Percentiles rank a stretch among this genome's conserved stretches.
phyloP scores from a whole-genome alignment of 2,113 vertebrate genomes.

The Limanda limanda region DNA sequence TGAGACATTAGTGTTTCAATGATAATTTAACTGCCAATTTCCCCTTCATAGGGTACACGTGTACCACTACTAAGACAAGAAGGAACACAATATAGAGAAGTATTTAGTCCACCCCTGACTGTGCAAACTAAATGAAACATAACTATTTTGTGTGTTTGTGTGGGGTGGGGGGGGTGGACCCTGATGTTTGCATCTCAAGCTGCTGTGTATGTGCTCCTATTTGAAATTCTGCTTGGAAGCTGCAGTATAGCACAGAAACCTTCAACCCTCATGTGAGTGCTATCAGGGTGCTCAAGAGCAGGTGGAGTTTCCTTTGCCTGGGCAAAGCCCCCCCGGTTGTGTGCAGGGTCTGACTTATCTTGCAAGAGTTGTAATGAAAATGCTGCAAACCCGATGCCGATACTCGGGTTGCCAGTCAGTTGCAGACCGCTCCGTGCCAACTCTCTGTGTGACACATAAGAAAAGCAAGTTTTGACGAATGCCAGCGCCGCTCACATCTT shows the following conservation, averaged over 20 bases:
- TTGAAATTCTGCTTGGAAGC: constrained; percentile 34
- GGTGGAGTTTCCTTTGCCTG: constrained; percentile 29
- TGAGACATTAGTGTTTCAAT: neutral
- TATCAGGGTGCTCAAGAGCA: constrained; percentile 38
- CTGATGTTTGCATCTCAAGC: constrained; percentile 9
- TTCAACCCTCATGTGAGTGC: constrained; percentile 27
- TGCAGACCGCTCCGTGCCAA: constrained; percentile 14
- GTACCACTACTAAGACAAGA: neutral
- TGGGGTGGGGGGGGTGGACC: neutral
- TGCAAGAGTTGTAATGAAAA: constrained; percentile 36
- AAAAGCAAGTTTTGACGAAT: constrained; percentile 6
- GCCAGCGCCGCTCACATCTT: neutral
- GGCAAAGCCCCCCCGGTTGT: constrained; percentile 14
- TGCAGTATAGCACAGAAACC: constrained; percentile 19
- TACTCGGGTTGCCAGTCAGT: constrained; percentile 7
- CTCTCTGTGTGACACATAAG: constrained; percentile 15
- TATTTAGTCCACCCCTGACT: neutral
- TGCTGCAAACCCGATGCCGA: constrained; percentile 36
- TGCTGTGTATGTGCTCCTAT: constrained; percentile 7
- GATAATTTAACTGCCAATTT: neutral
- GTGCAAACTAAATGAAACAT: constrained; percentile 24
- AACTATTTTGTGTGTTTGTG: too few species aligned
- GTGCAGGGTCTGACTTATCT: constrained; percentile 47
- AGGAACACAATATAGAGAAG: constrained; percentile 6
- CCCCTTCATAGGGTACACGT: neutral